Percentiles rank a stretch among this genome's conserved stretches.
These are phyloP conservation scores for Caenorhabditis drosophilae DNA, from an alignment of 2,888 invertebrate species.

Conservation along the genomic window DNA sequence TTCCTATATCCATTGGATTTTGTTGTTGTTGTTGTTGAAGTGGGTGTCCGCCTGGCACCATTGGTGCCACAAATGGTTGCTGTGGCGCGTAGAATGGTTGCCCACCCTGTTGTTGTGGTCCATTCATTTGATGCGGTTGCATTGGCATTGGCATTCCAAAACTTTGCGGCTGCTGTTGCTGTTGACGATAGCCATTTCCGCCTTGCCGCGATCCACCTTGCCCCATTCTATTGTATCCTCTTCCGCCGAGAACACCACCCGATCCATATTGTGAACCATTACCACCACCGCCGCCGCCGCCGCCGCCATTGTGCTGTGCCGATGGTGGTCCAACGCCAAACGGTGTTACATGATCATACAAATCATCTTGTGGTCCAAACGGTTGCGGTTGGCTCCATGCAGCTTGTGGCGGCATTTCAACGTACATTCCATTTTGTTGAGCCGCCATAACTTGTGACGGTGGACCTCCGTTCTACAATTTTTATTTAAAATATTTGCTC, in stretches of 20 bases:
- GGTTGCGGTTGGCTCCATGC: conserved; percentile 29
- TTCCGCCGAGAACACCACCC: no score
- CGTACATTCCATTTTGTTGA: conserved; percentile 10
- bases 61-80: background rate
- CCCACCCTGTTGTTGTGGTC: background rate
- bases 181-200: background rate
- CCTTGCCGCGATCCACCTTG: conserved; percentile 1
- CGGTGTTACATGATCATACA: conserved; percentile 17
- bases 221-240: background rate
- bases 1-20: background rate
- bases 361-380: conserved; percentile 26
- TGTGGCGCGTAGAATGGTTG: no score
- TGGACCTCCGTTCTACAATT: conserved; percentile 5
- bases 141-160: background rate
- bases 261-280: background rate
- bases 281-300: background rate
- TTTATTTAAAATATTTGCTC: no score
- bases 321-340: conserved; percentile 1
- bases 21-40: background rate
- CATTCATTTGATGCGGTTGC: background rate
- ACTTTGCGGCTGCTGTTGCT: background rate
- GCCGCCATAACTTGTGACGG: conserved; percentile 8
- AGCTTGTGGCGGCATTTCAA: conserved; percentile 5
- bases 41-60: background rate
- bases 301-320: background rate